Percentiles rank a stretch among this genome's conserved stretches.
Conservation (phyloP, 2,113 vertebrate genomes). For the Merops nubicus region DNA sequence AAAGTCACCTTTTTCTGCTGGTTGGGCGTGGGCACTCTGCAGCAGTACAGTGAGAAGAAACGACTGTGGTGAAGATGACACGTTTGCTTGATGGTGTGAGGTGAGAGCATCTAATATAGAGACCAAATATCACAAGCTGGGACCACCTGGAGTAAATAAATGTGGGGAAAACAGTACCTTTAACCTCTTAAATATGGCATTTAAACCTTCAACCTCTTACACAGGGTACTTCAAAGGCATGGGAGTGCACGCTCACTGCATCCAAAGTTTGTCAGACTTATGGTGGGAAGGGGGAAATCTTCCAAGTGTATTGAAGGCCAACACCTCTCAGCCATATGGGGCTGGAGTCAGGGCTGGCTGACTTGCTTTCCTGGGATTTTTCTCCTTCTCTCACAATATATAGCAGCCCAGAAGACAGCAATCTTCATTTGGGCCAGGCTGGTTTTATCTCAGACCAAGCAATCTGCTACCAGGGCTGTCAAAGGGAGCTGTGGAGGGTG, state of each 20-base stretch:
- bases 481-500: not conserved
- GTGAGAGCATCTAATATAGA: too few species aligned
- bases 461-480: rapidly evolving
- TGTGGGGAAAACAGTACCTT: not conserved
- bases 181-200: too few species aligned
- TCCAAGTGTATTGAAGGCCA: not conserved
- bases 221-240: rapidly evolving
- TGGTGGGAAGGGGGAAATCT: not conserved
- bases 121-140: not conserved
- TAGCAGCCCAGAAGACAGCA: not conserved
- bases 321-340: rapidly evolving
- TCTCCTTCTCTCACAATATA: not conserved
- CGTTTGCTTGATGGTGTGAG: not conserved
- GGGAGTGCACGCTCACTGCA: rapidly evolving
- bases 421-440: rapidly evolving
- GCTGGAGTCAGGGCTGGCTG: not conserved
- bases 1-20: not conserved
- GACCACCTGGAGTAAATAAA: not conserved
- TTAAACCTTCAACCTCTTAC: not conserved
- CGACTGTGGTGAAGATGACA: rapidly evolving
- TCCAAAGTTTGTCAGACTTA: not conserved
- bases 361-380: not conserved
- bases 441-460: not conserved
- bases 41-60: too few species aligned
- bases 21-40: rapidly evolving